Percentiles rank a stretch among this genome's conserved stretches.
phyloP scores from a whole-genome alignment of 1,140 invertebrate species.

The Bombus balteatus region DNA sequence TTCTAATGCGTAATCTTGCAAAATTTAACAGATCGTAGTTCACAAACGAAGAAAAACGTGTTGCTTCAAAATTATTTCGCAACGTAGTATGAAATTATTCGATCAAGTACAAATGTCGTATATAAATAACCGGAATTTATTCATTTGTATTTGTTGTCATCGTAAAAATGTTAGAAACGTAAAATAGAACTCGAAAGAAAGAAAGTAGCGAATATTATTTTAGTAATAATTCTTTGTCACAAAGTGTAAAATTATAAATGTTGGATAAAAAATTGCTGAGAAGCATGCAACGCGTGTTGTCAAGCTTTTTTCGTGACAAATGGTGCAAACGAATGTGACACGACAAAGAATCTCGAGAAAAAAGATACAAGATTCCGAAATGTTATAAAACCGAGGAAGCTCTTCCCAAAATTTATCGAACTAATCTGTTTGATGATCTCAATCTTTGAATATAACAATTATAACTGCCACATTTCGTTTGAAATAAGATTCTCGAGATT shows the following conservation, averaged over 20 bases:
- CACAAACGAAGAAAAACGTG: background rate
- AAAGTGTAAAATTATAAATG: background rate
- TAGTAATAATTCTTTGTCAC: background rate
- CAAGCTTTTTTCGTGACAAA: constrained; percentile 39
- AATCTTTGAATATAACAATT: background rate
- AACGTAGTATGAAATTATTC: background rate
- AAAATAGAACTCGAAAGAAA: background rate
- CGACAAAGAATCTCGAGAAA: constrained; percentile 50
- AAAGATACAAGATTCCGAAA: background rate
- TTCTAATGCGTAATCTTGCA: background rate
- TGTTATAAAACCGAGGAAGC: background rate
- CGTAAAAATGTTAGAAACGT: background rate
- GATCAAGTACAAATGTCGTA: background rate
- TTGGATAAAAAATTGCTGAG: constrained; percentile 18
- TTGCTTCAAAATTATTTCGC: background rate
- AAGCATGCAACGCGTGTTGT: constrained; percentile 59
- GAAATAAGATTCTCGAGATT: constrained; percentile 39
- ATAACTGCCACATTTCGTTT: background rate
- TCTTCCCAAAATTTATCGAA: background rate
- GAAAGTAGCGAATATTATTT: background rate
- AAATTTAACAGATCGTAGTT: background rate
- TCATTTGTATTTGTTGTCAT: background rate
- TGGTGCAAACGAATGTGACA: constrained; percentile 15
- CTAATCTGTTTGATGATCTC: background rate
- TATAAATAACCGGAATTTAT: background rate